A percentile compares a stretch with the other conserved stretches of the same genome.
phyloP scores from a whole-genome alignment of 2,797 vertebrate genomes.

The Hippocampus kuda region DNA sequence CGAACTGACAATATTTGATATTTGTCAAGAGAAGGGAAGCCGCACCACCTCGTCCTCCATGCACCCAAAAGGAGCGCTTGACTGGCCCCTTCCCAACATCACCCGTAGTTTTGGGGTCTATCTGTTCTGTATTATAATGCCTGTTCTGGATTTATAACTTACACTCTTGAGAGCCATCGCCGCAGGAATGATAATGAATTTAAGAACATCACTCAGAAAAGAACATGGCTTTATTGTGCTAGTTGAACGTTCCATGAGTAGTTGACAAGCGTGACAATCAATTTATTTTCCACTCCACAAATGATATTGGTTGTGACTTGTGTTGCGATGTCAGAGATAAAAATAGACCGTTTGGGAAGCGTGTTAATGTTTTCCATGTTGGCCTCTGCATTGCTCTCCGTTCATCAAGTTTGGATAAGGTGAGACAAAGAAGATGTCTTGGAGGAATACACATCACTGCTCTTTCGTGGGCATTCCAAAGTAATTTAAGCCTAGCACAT shows the following conservation, averaged over 20 bases:
- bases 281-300: constrained; percentile 27
- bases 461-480: constrained; percentile 17
- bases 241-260: constrained; percentile 63
- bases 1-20: constrained; percentile 37
- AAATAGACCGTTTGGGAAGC: constrained; percentile 48
- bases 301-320: constrained; percentile 43
- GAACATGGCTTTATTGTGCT: constrained; percentile 53
- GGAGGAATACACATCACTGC: constrained; percentile 17
- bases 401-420: constrained; percentile 28
- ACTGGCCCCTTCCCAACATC: constrained; percentile 52
- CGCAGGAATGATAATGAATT: constrained; percentile 69
- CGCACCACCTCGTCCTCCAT: constrained; percentile 2
- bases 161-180: constrained; percentile 47
- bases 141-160: constrained; percentile 61
- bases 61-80: constrained; percentile 34
- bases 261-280: constrained; percentile 50
- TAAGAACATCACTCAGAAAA: constrained; percentile 62
- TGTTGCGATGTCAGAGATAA: constrained; percentile 49
- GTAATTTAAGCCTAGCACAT: constrained; percentile 24
- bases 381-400: constrained; percentile 27
- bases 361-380: constrained; percentile 49
- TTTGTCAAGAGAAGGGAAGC: constrained; percentile 24
- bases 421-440: constrained; percentile 18
- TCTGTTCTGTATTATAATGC: constrained; percentile 67
- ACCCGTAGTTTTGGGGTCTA: constrained; percentile 70